Conservation (phyloP, 1,140 invertebrate genomes). For the Anoplophora glabripennis region DNA sequence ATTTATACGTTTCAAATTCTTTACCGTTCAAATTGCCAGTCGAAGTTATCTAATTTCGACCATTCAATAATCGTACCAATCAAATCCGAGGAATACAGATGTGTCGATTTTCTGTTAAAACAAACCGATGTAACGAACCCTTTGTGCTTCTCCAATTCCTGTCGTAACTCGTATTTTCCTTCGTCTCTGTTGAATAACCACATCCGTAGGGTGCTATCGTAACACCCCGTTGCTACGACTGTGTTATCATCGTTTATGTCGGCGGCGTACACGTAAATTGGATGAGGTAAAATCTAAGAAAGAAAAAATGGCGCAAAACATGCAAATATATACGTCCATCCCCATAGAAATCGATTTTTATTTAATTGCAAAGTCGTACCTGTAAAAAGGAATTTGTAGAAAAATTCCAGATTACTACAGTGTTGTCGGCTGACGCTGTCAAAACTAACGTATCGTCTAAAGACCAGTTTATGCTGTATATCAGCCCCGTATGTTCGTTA, state of each 20-base stretch:
- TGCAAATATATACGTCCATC: too few species aligned
- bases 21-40: slow-evolving; percentile 33
- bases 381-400: slow-evolving; percentile 27
- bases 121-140: slow-evolving; percentile 41
- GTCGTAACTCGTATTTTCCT: slow-evolving; percentile 26
- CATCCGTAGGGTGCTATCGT: slow-evolving; percentile 40
- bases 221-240: slow-evolving; percentile 39
- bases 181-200: slow-evolving; percentile 28
- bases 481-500: slow-evolving; percentile 37
- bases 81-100: slow-evolving; percentile 41
- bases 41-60: slow-evolving; percentile 23
- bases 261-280: slow-evolving; percentile 40
- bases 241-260: slow-evolving; percentile 35
- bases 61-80: slow-evolving; percentile 40
- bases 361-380: too few species aligned
- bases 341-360: too few species aligned
- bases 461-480: slow-evolving; percentile 42
- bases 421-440: slow-evolving; percentile 40
- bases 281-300: slow-evolving; percentile 40
- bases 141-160: slow-evolving; percentile 39
- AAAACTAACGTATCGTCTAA: slow-evolving; percentile 30
- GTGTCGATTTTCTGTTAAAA: slow-evolving; percentile 31
- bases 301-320: slow-evolving; percentile 12
- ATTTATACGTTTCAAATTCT: too few species aligned
- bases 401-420: slow-evolving; percentile 37